Evolutionary conservation across 1,140 invertebrate genomes (phyloP).

Genomic region (Pogonognathellus flavescens): DNA sequence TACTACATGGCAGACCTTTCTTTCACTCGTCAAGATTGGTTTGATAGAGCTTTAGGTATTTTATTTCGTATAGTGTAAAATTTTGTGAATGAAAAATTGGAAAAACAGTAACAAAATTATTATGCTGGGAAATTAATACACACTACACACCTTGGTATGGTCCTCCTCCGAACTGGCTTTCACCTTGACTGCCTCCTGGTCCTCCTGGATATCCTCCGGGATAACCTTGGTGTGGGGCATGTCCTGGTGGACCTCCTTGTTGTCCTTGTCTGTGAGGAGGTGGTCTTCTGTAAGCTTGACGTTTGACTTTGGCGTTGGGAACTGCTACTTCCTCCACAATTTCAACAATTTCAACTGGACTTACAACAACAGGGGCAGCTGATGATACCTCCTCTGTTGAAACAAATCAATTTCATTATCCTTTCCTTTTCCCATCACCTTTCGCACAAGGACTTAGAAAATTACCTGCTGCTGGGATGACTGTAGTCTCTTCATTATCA

Average conservation of each 20-base stretch:
- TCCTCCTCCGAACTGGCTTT: not conserved
- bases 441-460: not conserved
- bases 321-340: not conserved
- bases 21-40: too few species aligned
- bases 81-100: too few species aligned
- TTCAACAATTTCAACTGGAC: not conserved
- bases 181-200: not conserved
- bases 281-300: slow-evolving; percentile 31
- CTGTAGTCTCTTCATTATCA: not conserved
- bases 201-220: slow-evolving; percentile 11
- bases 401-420: too few species aligned
- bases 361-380: not conserved
- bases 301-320: slow-evolving; percentile 22
- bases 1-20: too few species aligned
- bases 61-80: too few species aligned
- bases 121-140: too few species aligned
- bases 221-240: slow-evolving; percentile 34
- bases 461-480: not conserved
- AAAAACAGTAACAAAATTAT: too few species aligned
- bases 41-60: too few species aligned
- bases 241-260: not conserved
- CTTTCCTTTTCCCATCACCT: too few species aligned
- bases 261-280: not conserved
- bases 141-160: too few species aligned
- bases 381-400: not conserved